Conservation (phyloP, 2,797 vertebrate species). For the Cossypha caffra region DNA sequence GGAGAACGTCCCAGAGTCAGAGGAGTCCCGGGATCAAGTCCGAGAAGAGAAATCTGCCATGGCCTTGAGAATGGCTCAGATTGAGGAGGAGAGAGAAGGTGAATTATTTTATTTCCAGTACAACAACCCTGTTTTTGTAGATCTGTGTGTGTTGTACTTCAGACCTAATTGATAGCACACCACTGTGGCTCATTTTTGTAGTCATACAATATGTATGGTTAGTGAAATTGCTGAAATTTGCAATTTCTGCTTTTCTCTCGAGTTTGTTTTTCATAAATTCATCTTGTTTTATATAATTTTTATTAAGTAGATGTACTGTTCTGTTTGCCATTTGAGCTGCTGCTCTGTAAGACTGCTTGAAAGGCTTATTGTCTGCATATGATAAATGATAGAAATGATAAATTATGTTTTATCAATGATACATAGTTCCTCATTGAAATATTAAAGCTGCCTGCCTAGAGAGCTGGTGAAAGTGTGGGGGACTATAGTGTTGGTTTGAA, state of each 20-base stretch:
- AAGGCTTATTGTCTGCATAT: not conserved
- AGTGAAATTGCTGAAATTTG: not conserved
- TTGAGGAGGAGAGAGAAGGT: conserved; percentile 95
- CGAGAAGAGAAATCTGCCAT: conserved; percentile 84
- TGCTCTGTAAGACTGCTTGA: not conserved
- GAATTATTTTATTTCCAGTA: conserved; percentile 34
- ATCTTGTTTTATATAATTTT: not conserved
- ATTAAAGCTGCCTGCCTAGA: not conserved
- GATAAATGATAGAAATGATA: not conserved
- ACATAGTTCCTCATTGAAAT: not conserved
- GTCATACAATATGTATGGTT: not conserved
- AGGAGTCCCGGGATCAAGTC: conserved; percentile 79
- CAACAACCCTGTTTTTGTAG: not conserved
- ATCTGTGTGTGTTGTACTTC: not conserved
- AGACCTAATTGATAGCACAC: not conserved
- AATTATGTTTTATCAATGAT: not conserved
- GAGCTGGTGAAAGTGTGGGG: not conserved
- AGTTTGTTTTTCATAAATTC: not conserved
- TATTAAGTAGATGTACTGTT: not conserved
- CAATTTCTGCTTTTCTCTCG: not conserved
- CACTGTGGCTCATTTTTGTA: not conserved
- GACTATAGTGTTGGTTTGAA: not conserved
- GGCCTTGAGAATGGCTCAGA: conserved; percentile 85
- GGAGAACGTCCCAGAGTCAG: conserved; percentile 83
- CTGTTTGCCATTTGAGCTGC: not conserved